Base-by-base conservation (phyloP, 2,113 vertebrate species). In the Zapornia atra region DNA sequence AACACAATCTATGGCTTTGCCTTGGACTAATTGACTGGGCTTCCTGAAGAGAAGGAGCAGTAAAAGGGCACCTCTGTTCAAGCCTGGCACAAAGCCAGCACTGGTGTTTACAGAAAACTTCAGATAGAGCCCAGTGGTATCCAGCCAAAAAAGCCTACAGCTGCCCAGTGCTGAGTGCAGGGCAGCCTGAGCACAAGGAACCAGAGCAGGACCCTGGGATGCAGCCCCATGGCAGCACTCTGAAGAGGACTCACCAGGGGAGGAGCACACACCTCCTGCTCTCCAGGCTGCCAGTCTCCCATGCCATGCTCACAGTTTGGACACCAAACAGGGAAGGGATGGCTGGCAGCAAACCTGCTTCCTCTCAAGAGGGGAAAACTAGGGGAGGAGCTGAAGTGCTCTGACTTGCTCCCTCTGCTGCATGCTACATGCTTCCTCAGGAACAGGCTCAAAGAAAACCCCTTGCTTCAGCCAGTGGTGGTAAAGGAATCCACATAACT, bases 101-200 rank as follows among this genome's bases (percentile, higher is more conserved):
- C 65, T 25, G 53, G 82, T 98, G 98, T 98, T 98, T 98, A 98
- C 98, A 98, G 97, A 97, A 98, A 98, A 98, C 97, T 98, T 97
- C 97, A 98, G 97, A 97, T 65, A 97, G 90, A 96, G 96, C 91
- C 24, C 69, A 85, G 72, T 34, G 66, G 91, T 96, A 77, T 69
- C 79, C 96, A 86, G 98, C 96, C 98, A 98, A 97, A 97, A 98
- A 96, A 97, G 97, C 94, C 96, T 91, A 97, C 97, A 98, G 97
- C 98, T 98, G 98, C 91, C 94, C 94, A 94, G 79, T 57, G 22
- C 83, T 20, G 89, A 96, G 89, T 36, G 82, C 91, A 91, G 81
- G 96, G 96, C 75, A 95, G 68, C 85, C 85, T 90, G 90, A 97
- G 84, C 57, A 44, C 38, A 15, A 96, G 95, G 95, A 97, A 90